Conservation (phyloP, 2,797 vertebrate genomes). For the Benthosema pterotum region DNA sequence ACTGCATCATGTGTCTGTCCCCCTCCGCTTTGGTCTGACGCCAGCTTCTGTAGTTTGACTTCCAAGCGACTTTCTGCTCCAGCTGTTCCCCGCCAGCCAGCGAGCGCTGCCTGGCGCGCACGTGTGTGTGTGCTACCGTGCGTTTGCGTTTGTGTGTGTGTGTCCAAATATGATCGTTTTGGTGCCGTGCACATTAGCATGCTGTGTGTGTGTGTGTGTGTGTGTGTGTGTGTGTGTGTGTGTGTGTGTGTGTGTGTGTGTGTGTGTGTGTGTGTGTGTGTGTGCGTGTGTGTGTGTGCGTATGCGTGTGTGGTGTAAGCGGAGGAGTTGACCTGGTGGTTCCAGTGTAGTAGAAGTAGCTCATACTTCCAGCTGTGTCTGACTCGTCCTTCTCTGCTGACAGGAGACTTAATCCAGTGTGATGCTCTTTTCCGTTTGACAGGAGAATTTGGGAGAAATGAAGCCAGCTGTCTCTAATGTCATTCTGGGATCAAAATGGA, state of each 20-base stretch:
- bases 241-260: constrained; percentile 5
- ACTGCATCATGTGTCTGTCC: constrained; percentile 55
- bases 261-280: neutral
- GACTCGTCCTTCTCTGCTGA: too few species aligned
- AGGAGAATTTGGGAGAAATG: neutral
- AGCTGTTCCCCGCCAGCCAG: constrained; percentile 75
- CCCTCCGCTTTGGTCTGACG: constrained; percentile 58
- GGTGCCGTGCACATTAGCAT: neutral
- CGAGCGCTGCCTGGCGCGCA: constrained; percentile 19
- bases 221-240: constrained; percentile 7
- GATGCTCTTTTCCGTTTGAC: neutral
- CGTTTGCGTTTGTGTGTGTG: constrained; percentile 1
- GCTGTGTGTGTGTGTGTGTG: constrained; percentile 11
- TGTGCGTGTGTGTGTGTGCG: too few species aligned
- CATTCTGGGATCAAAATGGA: neutral
- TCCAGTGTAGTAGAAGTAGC: too few species aligned
- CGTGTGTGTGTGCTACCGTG: neutral
- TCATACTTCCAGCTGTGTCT: too few species aligned
- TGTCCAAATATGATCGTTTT: neutral
- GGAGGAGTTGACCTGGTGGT: too few species aligned
- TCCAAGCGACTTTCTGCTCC: constrained; percentile 71
- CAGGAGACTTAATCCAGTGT: neutral
- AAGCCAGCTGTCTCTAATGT: neutral
- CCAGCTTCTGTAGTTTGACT: constrained; percentile 70
- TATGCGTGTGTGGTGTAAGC: too few species aligned